Evolutionary conservation across 2,113 vertebrate genomes (phyloP).

Genomic region (Pomatostomus ruficeps): DNA sequence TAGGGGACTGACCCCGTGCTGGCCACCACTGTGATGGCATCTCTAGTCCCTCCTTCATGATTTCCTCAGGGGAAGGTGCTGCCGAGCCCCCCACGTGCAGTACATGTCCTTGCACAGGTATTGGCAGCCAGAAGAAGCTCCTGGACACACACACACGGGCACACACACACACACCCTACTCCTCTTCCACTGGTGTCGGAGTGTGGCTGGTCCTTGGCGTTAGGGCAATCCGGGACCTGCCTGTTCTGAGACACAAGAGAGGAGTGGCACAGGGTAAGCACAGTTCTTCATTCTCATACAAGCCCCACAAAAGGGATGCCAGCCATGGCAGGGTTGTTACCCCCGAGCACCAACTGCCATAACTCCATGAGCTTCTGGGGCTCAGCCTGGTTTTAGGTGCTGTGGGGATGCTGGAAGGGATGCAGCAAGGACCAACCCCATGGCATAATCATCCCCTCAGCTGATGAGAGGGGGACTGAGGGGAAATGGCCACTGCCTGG

Average conservation of each 20-base stretch:
- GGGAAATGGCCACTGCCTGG: not conserved
- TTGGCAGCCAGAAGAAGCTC: not conserved
- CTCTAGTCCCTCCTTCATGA: not conserved
- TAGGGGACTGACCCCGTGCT: not conserved
- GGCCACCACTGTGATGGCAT: not conserved
- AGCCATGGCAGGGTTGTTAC: rapidly evolving
- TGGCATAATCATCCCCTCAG: rapidly evolving
- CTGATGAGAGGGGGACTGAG: not conserved
- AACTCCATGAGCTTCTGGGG: not conserved
- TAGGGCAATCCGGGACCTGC: slow-evolving; percentile 42
- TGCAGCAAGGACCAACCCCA: not conserved
- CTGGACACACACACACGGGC: slow-evolving; percentile 28
- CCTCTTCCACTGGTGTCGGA: not conserved
- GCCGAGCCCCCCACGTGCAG: not conserved
- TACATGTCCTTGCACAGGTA: not conserved
- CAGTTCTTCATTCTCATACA: not conserved
- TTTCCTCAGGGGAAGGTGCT: not conserved
- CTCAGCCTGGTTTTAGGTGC: not conserved
- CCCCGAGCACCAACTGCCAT: rapidly evolving
- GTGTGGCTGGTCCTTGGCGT: not conserved
- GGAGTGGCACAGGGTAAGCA: not conserved
- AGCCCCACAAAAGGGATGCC: not conserved
- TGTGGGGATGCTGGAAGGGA: not conserved
- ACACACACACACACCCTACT: slow-evolving; percentile 31
- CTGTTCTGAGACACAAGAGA: slow-evolving; percentile 60